Base-by-base conservation (phyloP, 2,113 vertebrate species). In the Tupaia chinensis region DNA sequence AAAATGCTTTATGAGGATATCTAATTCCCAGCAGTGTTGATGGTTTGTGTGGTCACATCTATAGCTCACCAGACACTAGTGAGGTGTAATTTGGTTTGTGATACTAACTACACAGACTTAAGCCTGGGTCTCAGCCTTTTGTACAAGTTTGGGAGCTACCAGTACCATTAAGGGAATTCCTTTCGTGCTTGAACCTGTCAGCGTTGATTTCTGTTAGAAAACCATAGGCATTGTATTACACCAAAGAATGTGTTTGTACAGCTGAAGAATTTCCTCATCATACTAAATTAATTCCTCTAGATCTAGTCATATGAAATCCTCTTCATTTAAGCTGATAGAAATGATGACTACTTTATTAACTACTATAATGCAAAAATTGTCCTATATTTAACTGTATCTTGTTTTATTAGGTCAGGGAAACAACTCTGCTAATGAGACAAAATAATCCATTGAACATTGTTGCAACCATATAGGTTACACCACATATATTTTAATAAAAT, bases 351-450 rank as follows among this genome's bases (percentile, higher is more conserved):
- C 9, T 17, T 4, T 53, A 22, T 32, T 87, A n/a, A 15, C 34
- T 83, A 9, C 13, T 74, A 8, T 53, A 76, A 60, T 20, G 60
- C 6, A 77, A 77, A 94, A n/a, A 58, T 13, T 70, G 14, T 81
- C 63, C 25, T 11, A 56, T 91, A 29, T 27, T 89, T 65, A 82
- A 82, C 60, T 23, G 27, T 12, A 77, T 34, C 9, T 8, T 82
- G 8, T 73, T 95, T 94, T 78, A 19, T 66, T 91, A 76, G 32
- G 14, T 72, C 70, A 96, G 27, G 20, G 25, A 32, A 78, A 44
- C 29, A 70, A 78, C 5, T 20, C 20, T 83, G 25, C 25, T 66
- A 66, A 91, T 15, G 32, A 66, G 25, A 11, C 34, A 83, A 82
- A 89, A 65, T 66, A 9, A 83, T 66, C 60, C 27, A 60, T 22